Conservation (phyloP, 1,140 invertebrate genomes). For the Leptinotarsa undecemlineata region DNA sequence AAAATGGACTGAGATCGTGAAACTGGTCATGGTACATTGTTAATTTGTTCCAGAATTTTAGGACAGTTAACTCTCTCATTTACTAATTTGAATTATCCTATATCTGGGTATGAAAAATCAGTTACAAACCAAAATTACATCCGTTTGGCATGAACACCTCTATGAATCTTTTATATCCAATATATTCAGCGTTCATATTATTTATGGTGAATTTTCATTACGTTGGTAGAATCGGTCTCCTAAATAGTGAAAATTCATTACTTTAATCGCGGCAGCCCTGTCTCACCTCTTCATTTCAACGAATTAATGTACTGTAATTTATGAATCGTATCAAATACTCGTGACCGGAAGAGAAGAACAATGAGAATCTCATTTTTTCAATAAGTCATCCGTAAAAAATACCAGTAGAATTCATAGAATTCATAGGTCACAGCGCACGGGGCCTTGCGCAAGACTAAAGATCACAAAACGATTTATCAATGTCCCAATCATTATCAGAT, state of each 20-base stretch:
- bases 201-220: neutral
- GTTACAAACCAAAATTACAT: too few relatives aligned
- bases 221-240: neutral
- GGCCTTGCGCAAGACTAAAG: conserved; percentile 12
- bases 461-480: conserved; percentile 12
- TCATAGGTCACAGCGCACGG: conserved; percentile 17
- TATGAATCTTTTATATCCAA: too few relatives aligned
- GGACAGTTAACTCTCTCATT: too few relatives aligned
- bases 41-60: too few relatives aligned
- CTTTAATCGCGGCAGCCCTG: neutral
- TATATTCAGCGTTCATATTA: neutral
- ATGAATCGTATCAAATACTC: neutral
- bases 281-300: neutral
- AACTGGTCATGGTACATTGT: too few relatives aligned
- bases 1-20: too few relatives aligned
- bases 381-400: conserved; percentile 10
- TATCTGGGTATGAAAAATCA: too few relatives aligned
- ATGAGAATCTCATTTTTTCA: conserved; percentile 1
- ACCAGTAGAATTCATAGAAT: neutral
- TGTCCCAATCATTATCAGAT: conserved; percentile 15
- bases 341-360: conserved; percentile 15
- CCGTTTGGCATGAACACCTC: too few relatives aligned
- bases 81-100: too few relatives aligned
- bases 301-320: neutral
- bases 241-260: neutral